A percentile compares a stretch with the other conserved stretches of the same genome.
These are phyloP conservation scores for Amphipyra tragopoginis DNA, from an alignment of 2,888 invertebrate species.

Conservation along the genomic window DNA sequence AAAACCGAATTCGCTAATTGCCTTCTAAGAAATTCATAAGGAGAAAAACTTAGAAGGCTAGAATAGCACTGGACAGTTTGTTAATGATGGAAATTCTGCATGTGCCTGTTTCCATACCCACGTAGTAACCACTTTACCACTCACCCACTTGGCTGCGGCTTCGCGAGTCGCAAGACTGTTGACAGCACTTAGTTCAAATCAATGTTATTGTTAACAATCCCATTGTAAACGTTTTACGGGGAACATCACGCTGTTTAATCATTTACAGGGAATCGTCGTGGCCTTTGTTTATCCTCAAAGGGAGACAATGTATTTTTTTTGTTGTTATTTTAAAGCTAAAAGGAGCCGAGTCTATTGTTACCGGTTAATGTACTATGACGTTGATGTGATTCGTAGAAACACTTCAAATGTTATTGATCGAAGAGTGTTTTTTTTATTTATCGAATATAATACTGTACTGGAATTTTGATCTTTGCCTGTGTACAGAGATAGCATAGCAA, in stretches of 20 bases:
- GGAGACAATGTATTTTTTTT: conserved; percentile 77
- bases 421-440: conserved; percentile 14
- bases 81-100: conserved; percentile 5
- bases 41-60: conserved; percentile 4
- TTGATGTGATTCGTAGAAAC: conserved; percentile 60
- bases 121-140: conserved; percentile 17
- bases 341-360: conserved; percentile 73
- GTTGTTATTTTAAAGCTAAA: conserved; percentile 68
- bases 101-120: conserved; percentile 5
- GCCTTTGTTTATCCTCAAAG: conserved; percentile 78
- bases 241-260: conserved; percentile 72
- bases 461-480: no score
- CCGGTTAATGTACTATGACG: conserved; percentile 67
- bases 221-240: conserved; percentile 80
- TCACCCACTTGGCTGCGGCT: conserved; percentile 23
- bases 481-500: no score
- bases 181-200: conserved; percentile 56
- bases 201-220: conserved; percentile 71
- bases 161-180: conserved; percentile 25
- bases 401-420: conserved; percentile 54
- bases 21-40: conserved; percentile 25
- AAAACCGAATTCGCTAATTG: conserved; percentile 9
- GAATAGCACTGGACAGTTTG: neutral
- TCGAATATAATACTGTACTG: no score
- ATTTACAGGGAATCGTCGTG: conserved; percentile 75